Evolutionary conservation across 2,113 vertebrate species (phyloP).

Genomic region (Dendropsophus ebraccatus): DNA sequence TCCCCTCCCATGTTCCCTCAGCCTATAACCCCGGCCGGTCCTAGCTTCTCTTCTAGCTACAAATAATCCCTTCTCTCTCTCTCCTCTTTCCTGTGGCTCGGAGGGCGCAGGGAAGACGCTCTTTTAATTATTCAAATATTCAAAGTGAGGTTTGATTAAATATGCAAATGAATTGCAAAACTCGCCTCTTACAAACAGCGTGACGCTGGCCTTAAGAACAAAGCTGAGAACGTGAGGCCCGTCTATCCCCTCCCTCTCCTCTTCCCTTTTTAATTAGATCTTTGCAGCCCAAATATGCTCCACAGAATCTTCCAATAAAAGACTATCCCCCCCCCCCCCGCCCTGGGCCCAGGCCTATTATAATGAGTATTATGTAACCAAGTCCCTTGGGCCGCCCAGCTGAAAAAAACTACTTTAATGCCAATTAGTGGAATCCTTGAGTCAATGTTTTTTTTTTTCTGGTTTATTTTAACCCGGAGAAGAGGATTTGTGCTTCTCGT

Average conservation of each 20-base stretch:
- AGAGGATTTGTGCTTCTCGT: not conserved
- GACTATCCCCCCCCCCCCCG: not conserved
- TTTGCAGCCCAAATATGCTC: slow-evolving; percentile 19
- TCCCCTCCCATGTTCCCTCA: not conserved
- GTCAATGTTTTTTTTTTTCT: slow-evolving; percentile 28
- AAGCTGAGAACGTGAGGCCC: not conserved
- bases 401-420: slow-evolving; percentile 39
- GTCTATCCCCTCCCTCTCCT: slow-evolving; percentile 18
- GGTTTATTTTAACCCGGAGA: slow-evolving; percentile 44
- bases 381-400: slow-evolving; percentile 32
- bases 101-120: not conserved
- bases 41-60: slow-evolving; percentile 5
- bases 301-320: not conserved
- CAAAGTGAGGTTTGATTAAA: slow-evolving; percentile 51
- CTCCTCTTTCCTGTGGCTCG: slow-evolving; percentile 9
- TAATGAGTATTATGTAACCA: slow-evolving; percentile 26
- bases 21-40: not conserved
- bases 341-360: not conserved
- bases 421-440: slow-evolving; percentile 52
- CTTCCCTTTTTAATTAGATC: not conserved
- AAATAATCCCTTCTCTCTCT: not conserved
- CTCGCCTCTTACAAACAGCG: slow-evolving; percentile 50
- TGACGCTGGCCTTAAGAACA: slow-evolving; percentile 18
- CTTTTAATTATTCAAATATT: slow-evolving; percentile 57
- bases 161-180: slow-evolving; percentile 50